phyloP scores from a whole-genome alignment of 1,140 invertebrate species.

The Varroa destructor region DNA sequence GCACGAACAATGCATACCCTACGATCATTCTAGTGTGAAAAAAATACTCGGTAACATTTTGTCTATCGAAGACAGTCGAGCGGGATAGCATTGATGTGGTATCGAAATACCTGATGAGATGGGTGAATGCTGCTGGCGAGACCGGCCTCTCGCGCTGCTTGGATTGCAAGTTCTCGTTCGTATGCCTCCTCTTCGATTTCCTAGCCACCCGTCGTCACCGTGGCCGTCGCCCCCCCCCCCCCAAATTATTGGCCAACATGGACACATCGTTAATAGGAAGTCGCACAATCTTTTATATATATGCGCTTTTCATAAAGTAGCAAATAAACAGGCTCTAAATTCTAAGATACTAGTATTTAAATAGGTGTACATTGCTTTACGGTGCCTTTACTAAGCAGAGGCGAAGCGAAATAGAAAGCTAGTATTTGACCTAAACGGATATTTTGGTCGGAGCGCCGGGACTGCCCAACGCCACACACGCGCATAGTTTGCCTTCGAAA shows the following conservation, averaged over 20 bases:
- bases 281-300: background rate
- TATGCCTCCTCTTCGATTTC: conserved; percentile 24
- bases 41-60: too few species aligned
- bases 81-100: too few species aligned
- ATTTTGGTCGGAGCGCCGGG: too few species aligned
- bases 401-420: too few species aligned
- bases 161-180: conserved; percentile 19
- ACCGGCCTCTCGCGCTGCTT: conserved; percentile 14
- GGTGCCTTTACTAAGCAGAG: background rate
- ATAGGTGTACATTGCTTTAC: background rate
- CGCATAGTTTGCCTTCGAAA: too few species aligned
- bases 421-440: too few species aligned
- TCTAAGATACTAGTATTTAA: background rate
- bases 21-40: too few species aligned
- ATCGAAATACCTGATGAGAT: conserved; percentile 11
- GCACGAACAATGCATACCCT: too few species aligned
- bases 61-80: too few species aligned
- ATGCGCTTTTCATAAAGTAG: background rate
- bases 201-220: background rate
- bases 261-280: background rate
- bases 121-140: conserved; percentile 23
- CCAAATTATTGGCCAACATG: background rate
- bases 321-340: background rate
- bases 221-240: background rate
- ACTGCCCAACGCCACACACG: too few species aligned